These are phyloP conservation scores for Chelon labrosus DNA, from an alignment of 2,797 vertebrate genomes.

Conservation along the genomic window DNA sequence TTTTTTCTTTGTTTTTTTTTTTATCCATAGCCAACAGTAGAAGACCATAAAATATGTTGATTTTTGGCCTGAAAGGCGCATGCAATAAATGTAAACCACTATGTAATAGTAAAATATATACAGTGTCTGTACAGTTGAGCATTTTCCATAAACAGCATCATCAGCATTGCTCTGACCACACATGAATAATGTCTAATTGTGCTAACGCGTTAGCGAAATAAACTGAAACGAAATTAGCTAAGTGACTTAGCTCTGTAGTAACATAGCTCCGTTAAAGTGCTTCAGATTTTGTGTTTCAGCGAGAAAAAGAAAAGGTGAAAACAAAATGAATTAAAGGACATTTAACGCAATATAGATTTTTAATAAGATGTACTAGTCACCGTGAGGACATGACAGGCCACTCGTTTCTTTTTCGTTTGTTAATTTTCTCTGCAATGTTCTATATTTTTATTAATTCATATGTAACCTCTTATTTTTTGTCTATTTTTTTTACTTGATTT, in stretches of 20 bases:
- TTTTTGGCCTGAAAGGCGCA: conserved; percentile 92
- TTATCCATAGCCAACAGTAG: conserved; percentile 86
- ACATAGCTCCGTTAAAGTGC: conserved; percentile 76
- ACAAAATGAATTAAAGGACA: conserved; percentile 16
- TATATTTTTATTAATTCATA: background rate
- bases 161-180: conserved; percentile 65
- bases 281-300: conserved; percentile 62
- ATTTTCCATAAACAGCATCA: conserved; percentile 75
- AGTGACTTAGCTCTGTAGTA: conserved; percentile 54
- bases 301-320: conserved; percentile 10
- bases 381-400: background rate
- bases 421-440: background rate
- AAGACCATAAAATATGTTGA: conserved; percentile 88
- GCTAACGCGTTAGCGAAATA: conserved; percentile 38
- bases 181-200: conserved; percentile 62
- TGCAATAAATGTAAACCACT: conserved; percentile 96
- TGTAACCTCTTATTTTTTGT: background rate
- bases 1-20: conserved; percentile 12
- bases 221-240: background rate
- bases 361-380: background rate
- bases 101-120: conserved; percentile 95
- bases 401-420: background rate
- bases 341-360: conserved; percentile 10
- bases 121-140: conserved; percentile 91
- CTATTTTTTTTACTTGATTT: background rate